These are phyloP conservation scores for Aegithalos caudatus DNA, from an alignment of 2,113 vertebrate genomes.

Conservation along the genomic window DNA sequence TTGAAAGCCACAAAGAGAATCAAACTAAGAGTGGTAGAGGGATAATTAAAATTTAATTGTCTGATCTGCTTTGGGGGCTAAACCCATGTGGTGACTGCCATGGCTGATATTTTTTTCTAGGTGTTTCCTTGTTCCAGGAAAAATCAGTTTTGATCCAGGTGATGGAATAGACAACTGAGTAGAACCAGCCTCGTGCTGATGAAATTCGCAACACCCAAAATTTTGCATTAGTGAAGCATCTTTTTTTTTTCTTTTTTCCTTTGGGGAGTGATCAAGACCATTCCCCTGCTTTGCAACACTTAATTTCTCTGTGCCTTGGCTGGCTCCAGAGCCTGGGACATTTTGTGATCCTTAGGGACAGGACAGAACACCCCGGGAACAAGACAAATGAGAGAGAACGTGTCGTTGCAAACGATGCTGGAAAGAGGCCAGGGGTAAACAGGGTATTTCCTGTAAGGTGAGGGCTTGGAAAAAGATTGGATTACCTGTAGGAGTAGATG, in stretches of 20 bases:
- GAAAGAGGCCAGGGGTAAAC: not conserved
- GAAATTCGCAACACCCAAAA: not conserved
- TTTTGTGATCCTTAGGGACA: not conserved
- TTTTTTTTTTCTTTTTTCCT: not conserved
- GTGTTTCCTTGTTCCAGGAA: not conserved
- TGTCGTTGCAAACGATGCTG: not conserved
- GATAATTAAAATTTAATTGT: not conserved
- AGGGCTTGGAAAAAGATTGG: not conserved
- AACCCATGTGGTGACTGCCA: not conserved
- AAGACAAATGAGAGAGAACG: not conserved
- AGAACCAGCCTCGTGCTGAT: not conserved
- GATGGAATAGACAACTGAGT: not conserved
- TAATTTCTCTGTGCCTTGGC: not conserved
- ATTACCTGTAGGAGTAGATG: conserved; percentile 97
- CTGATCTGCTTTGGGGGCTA: not conserved
- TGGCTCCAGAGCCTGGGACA: not conserved
- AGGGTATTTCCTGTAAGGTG: not conserved
- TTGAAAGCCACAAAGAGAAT: not conserved
- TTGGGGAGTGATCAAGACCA: not conserved
- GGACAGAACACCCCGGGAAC: not conserved
- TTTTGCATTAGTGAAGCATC: not conserved
- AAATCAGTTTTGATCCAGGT: not conserved
- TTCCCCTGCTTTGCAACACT: not conserved
- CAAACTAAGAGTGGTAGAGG: not conserved
- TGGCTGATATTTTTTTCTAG: not conserved